Percentiles rank a stretch among this genome's conserved stretches.
Conservation (phyloP, 2,113 vertebrate genomes). For the Nothoprocta pentlandii region DNA sequence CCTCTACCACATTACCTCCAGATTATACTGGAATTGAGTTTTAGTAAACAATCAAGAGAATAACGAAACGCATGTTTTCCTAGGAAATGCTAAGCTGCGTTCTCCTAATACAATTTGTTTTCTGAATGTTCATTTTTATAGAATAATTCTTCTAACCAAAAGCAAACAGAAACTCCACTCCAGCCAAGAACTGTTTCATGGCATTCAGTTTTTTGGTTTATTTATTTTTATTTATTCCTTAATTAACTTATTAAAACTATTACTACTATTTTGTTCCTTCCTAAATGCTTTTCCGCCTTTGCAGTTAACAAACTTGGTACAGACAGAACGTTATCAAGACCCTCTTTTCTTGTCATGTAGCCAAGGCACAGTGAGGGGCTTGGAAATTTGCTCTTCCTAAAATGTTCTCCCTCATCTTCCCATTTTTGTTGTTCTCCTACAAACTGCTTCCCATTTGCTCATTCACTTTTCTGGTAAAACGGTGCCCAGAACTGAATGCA, state of each 20-base stretch:
- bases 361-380: not conserved
- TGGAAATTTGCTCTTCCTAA: not conserved
- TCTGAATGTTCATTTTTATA: not conserved
- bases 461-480: not conserved
- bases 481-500: not conserved
- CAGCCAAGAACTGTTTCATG: not conserved
- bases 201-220: not conserved
- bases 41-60: not conserved
- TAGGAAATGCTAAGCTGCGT: not conserved
- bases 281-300: not conserved
- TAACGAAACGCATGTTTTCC: not conserved
- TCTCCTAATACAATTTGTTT: not conserved
- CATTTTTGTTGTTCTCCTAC: not conserved
- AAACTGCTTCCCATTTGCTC: not conserved
- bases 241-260: not conserved
- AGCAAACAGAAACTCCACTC: not conserved
- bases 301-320: not conserved
- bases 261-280: not conserved
- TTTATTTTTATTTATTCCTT: not conserved
- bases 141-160: not conserved
- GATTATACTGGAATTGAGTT: not conserved
- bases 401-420: not conserved
- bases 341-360: not conserved
- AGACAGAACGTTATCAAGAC: not conserved
- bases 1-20: not conserved